Evolutionary conservation across 2,797 vertebrate species (phyloP).

Genomic region (Siniperca obscura): DNA sequence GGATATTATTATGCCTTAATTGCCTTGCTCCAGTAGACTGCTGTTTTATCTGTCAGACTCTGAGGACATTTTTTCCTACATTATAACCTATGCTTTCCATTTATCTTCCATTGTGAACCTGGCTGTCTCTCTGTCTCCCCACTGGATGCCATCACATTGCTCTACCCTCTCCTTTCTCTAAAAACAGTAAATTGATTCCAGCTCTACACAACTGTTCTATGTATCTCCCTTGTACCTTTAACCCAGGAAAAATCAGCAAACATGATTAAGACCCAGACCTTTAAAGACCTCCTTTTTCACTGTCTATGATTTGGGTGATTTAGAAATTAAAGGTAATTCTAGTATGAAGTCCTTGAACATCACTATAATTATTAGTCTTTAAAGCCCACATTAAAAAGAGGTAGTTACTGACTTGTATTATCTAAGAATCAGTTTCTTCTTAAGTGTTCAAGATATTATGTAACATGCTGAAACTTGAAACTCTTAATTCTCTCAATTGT

Average conservation of each 20-base stretch:
- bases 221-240: background rate
- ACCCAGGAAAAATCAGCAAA: conserved; percentile 15
- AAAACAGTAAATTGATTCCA: background rate
- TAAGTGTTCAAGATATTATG: background rate
- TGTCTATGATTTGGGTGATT: conserved; percentile 1
- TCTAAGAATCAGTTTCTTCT: background rate
- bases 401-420: background rate
- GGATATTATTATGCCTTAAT: background rate
- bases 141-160: background rate
- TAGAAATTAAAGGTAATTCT: conserved; percentile 3
- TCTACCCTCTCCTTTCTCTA: background rate
- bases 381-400: background rate
- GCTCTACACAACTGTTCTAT: background rate
- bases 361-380: background rate
- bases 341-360: background rate
- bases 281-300: background rate
- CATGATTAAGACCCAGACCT: background rate
- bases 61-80: background rate
- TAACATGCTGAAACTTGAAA: background rate
- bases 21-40: background rate
- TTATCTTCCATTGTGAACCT: conserved; percentile 10
- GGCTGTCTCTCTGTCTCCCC: background rate
- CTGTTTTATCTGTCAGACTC: background rate
- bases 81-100: conserved; percentile 15
- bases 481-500: background rate